These are phyloP conservation scores for Ophiodon elongatus DNA, from an alignment of 2,113 vertebrate species.

Conservation along the genomic window DNA sequence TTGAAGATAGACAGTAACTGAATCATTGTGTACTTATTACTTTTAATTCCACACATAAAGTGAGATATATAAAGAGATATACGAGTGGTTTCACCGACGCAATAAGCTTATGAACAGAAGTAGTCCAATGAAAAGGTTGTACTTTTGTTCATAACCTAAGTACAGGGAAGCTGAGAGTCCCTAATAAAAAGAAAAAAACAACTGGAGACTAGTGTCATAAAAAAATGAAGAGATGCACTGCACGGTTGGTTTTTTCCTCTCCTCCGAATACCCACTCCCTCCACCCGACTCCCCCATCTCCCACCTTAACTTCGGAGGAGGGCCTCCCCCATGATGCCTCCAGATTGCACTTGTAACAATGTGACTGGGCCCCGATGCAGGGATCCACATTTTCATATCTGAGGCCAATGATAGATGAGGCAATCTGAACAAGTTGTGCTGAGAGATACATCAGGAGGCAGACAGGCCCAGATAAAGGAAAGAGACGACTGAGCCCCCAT, in stretches of 20 bases:
- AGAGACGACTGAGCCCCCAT: constrained; percentile 59
- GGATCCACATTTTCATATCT: constrained; percentile 82
- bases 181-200: background rate
- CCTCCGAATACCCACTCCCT: background rate
- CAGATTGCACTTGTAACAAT: constrained; percentile 77
- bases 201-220: constrained; percentile 4
- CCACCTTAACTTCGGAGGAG: constrained; percentile 47
- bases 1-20: constrained; percentile 63
- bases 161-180: background rate
- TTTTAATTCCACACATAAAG: constrained; percentile 34
- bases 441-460: constrained; percentile 85
- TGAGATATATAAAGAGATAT: constrained; percentile 12
- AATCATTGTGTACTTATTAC: constrained; percentile 56
- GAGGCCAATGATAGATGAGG: constrained; percentile 86
- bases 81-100: constrained; percentile 10
- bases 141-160: constrained; percentile 30
- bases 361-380: constrained; percentile 67
- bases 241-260: constrained; percentile 8
- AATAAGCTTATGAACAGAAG: constrained; percentile 13
- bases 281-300: background rate
- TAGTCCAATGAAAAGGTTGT: constrained; percentile 4
- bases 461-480: constrained; percentile 81
- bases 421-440: constrained; percentile 82
- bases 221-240: constrained; percentile 19
- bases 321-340: constrained; percentile 70